phyloP scores from a whole-genome alignment of 1,140 invertebrate species.

The Drosophila kepulauana region DNA sequence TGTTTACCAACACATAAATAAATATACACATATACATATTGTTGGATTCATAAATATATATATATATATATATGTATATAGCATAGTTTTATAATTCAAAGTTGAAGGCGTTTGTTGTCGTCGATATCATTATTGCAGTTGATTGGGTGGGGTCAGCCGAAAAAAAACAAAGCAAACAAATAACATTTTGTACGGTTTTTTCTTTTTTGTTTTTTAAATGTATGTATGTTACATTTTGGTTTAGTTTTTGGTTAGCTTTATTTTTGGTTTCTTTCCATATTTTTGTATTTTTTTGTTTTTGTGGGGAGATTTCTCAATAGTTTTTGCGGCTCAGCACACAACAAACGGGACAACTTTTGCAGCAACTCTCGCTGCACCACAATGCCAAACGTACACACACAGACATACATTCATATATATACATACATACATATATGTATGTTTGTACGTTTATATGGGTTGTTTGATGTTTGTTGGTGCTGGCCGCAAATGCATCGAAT shows the following conservation, averaged over 20 bases:
- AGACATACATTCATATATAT: neutral
- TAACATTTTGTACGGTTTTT: slow-evolving; percentile 69
- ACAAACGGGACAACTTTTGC: slow-evolving; percentile 21
- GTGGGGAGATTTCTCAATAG: slow-evolving; percentile 31
- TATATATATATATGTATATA: slow-evolving; percentile 4
- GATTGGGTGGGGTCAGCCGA: slow-evolving; percentile 67
- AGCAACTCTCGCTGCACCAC: neutral
- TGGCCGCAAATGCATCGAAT: slow-evolving; percentile 46
- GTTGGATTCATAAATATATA: slow-evolving; percentile 3
- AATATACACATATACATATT: neutral
- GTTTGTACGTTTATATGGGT: slow-evolving; percentile 17
- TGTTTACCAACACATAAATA: slow-evolving; percentile 13
- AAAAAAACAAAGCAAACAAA: slow-evolving; percentile 69
- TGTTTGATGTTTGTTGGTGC: slow-evolving; percentile 10
- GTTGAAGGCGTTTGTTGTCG: slow-evolving; percentile 51
- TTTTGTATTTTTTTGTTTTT: slow-evolving; percentile 6
- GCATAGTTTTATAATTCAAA: neutral
- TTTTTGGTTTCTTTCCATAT: slow-evolving; percentile 4
- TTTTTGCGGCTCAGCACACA: slow-evolving; percentile 30
- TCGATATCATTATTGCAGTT: slow-evolving; percentile 69
- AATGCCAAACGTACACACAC: slow-evolving; percentile 1
- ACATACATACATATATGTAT: slow-evolving; percentile 23
- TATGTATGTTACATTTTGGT: neutral
- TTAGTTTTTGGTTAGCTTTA: slow-evolving; percentile 4
- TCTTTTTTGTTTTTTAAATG: neutral